Evolutionary conservation across 2,113 vertebrate species (phyloP).

Genomic region (Chloebia gouldiae): DNA sequence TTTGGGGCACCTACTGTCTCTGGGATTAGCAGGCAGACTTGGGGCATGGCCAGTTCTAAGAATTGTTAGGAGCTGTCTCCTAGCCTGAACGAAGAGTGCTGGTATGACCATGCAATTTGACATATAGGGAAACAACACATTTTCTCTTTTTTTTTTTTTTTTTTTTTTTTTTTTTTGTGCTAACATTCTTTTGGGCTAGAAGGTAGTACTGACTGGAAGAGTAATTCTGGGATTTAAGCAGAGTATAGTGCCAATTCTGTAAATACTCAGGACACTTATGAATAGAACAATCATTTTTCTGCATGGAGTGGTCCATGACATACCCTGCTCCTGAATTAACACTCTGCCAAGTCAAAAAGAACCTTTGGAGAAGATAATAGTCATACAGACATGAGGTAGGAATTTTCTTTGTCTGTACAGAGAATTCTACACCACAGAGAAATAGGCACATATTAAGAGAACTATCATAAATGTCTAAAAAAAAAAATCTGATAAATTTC

Average conservation of each 20-base stretch:
- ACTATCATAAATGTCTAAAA: neutral
- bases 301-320: neutral
- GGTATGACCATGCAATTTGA: neutral
- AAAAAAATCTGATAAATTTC: neutral
- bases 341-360: neutral
- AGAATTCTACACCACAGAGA: neutral
- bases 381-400: neutral
- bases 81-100: neutral
- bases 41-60: neutral
- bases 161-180: neutral
- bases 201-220: neutral
- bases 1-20: neutral
- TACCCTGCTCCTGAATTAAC: neutral
- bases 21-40: neutral
- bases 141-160: neutral
- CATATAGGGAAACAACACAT: neutral
- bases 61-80: neutral
- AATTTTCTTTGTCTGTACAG: neutral
- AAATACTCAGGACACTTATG: neutral
- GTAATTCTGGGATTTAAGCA: neutral
- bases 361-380: neutral
- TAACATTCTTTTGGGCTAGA: neutral
- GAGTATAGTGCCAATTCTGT: neutral
- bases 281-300: neutral
- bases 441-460: rapidly evolving